Conservation (phyloP, 1,140 invertebrate genomes). For the Parapsyche elsis region DNA sequence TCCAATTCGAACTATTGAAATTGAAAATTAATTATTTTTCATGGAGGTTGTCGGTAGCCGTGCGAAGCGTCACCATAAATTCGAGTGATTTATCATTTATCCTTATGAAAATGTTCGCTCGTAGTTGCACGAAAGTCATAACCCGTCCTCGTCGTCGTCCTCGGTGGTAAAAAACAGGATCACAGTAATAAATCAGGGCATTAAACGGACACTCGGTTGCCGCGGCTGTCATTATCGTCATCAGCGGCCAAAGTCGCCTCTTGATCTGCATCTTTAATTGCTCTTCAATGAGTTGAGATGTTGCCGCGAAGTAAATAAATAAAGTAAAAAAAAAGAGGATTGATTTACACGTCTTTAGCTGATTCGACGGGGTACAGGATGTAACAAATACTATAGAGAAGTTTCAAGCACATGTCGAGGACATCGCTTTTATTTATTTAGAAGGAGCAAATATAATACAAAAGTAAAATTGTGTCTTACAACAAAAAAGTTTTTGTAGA, state of each 20-base stretch:
- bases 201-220: slow-evolving; percentile 7
- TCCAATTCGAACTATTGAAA: not conserved
- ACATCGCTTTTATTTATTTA: no score
- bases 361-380: no score
- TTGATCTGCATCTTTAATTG: not conserved
- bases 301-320: no score
- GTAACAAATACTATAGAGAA: no score
- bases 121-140: not conserved
- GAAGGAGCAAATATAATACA: no score
- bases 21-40: slow-evolving; percentile 9
- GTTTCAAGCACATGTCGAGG: no score
- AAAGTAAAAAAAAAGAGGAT: no score
- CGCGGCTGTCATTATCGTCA: not conserved
- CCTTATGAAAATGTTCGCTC: slow-evolving; percentile 1
- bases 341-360: no score
- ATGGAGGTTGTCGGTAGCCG: slow-evolving; percentile 6
- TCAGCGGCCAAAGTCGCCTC: not conserved
- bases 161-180: not conserved
- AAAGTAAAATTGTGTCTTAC: no score
- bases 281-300: no score
- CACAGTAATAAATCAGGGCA: slow-evolving; percentile 4
- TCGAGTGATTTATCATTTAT: slow-evolving; percentile 43
- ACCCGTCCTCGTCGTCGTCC: no score
- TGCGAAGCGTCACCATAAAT: slow-evolving; percentile 40
- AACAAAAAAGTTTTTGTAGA: no score